Percentiles rank a stretch among this genome's conserved stretches.
These are phyloP conservation scores for Cantharis rufa DNA, from an alignment of 2,888 invertebrate species.

Conservation along the genomic window DNA sequence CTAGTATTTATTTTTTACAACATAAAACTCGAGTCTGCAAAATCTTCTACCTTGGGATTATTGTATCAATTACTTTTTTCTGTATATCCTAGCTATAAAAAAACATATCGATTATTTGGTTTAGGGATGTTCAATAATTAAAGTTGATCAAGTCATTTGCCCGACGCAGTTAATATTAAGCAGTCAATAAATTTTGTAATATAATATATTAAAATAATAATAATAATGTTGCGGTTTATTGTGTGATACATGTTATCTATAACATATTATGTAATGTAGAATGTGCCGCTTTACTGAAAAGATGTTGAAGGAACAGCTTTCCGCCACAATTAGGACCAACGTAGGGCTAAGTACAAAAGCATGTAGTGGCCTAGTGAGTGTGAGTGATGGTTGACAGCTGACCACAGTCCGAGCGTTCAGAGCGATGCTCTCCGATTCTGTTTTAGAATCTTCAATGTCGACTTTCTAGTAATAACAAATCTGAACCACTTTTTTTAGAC, in stretches of 20 bases:
- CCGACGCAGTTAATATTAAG: not conserved
- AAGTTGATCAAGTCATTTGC: not conserved
- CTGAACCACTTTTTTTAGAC: not conserved
- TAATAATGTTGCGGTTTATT: not conserved
- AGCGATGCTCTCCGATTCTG: conserved; percentile 38
- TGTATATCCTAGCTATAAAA: not conserved
- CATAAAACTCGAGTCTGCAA: not conserved
- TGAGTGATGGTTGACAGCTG: conserved; percentile 58
- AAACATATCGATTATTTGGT: not conserved
- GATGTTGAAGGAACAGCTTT: conserved; percentile 42
- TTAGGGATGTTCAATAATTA: not conserved
- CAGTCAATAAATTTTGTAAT: not conserved
- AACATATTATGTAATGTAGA: not conserved
- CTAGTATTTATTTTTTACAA: not conserved
- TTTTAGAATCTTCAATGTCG: conserved; percentile 29
- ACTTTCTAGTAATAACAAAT: conserved; percentile 5
- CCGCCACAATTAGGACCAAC: conserved; percentile 56
- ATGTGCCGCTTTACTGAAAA: conserved; percentile 40
- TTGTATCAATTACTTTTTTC: not conserved
- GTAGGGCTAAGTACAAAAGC: conserved; percentile 58
- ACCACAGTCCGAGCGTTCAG: conserved; percentile 51
- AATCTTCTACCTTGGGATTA: not conserved
- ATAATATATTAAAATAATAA: not conserved
- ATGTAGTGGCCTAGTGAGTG: conserved; percentile 55
- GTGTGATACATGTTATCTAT: no score